Base-by-base conservation (phyloP, 2,113 vertebrate genomes). In the Eira barbara region DNA sequence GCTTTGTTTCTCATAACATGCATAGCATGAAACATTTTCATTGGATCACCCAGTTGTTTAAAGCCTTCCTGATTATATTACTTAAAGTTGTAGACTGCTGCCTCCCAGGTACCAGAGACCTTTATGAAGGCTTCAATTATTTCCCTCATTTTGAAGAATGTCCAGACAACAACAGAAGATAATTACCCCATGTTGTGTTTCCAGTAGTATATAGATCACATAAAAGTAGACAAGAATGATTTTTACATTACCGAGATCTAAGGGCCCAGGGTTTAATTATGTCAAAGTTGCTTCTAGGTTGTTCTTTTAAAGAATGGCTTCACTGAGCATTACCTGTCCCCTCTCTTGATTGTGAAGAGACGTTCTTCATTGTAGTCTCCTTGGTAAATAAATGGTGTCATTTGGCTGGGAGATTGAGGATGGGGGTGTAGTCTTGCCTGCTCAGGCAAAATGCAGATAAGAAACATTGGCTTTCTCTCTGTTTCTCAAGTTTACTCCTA, bases 121-220 rank as follows among this genome's bases (percentile, higher is more conserved):
- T 74, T 89, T 92, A 12, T 47, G 63, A 84, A 93, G 42, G 88
- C 29, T 47, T 74, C 49, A 80, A 34, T 95, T 94, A 80, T 74
- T 92, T 71, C 52, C 12, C 93, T 95, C 65, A 34, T 95, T 85
- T 95, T 93, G 93, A 93, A 95, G 57, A 63, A 31, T 78, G 61
- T 74, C 76, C 49, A 80, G 83, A 39, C 25, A 76, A 34, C n/a
- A 67, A 49, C 23, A 88, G 42, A 83, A 11, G 55, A 81, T 81
- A 91, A 84, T 93, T 92, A 85, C n/a, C 15, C 7, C 11, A 74
- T 69, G 36, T 85, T 57, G 76, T 49, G 14, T 84, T 93, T 81
- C 65, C 2, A 36, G 29, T 59, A 57, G 49, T n/a, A 65, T 29
- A 49, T 52, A 55, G 5, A n/a, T 47, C 36, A 87, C 55, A 47